Conservation (phyloP, 2,888 invertebrate species). For the Brachyopa scutellaris region DNA sequence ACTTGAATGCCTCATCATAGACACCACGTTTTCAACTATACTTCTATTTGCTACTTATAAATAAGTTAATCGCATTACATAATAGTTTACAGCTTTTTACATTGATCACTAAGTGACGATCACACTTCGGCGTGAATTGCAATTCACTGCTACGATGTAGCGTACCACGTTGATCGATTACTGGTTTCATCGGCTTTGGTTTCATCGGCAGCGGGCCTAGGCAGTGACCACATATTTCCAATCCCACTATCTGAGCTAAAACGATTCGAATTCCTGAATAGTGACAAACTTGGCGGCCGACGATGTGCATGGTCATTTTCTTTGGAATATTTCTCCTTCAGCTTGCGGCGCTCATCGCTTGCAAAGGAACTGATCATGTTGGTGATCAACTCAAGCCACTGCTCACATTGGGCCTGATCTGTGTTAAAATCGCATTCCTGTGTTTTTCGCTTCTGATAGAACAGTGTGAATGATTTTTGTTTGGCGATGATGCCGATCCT, state of each 20-base stretch:
- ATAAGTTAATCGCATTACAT: neutral
- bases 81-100: neutral
- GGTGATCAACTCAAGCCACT: constrained; percentile 79
- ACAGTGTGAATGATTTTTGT: constrained; percentile 79
- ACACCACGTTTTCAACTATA: neutral
- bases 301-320: constrained; percentile 79
- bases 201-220: constrained; percentile 77
- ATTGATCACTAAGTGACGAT: constrained; percentile 21
- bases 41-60: neutral
- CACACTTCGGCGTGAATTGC: neutral
- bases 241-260: constrained; percentile 81
- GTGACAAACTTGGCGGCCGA: constrained; percentile 78
- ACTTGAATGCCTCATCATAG: neutral
- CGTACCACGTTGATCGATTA: constrained; percentile 81
- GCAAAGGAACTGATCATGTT: constrained; percentile 79
- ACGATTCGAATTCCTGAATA: constrained; percentile 80
- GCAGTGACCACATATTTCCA: constrained; percentile 79
- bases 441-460: constrained; percentile 79
- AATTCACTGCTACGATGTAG: constrained; percentile 66
- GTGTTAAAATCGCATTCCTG: constrained; percentile 80
- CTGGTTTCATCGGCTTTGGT: constrained; percentile 68
- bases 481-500: constrained; percentile 79
- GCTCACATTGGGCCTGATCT: constrained; percentile 76
- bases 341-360: constrained; percentile 78
- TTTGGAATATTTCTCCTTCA: constrained; percentile 78